Conservation (phyloP, 2,113 vertebrate species). For the Eulemur macaco region DNA sequence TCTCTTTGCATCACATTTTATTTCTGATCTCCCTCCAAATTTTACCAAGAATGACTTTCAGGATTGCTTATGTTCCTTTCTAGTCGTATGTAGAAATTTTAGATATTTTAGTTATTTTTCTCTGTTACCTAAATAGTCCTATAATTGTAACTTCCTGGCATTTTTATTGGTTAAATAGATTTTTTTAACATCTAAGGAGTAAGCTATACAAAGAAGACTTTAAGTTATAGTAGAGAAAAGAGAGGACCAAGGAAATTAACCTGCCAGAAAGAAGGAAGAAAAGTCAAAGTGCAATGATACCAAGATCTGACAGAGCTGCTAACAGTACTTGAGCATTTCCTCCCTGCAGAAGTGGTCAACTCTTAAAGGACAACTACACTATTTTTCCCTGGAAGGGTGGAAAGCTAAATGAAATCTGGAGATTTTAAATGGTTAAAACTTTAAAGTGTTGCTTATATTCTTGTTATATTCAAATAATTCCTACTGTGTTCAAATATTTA, state of each 20-base stretch:
- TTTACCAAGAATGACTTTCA: neutral
- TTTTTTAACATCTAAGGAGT: neutral
- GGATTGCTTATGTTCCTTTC: neutral
- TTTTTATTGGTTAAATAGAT: neutral
- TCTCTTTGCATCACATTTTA: neutral
- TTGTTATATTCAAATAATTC: slow-evolving; percentile 1
- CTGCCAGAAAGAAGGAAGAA: neutral
- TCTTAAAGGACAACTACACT: neutral
- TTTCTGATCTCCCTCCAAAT: slow-evolving; percentile 10
- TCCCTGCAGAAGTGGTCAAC: neutral
- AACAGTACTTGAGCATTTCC: neutral
- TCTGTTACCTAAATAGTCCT: neutral
- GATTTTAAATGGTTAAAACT: neutral
- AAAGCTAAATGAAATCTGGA: neutral
- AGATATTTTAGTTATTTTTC: neutral
- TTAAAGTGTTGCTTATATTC: neutral
- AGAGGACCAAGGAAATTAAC: neutral
- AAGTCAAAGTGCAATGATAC: neutral
- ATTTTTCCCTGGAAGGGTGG: neutral
- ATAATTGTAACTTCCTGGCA: neutral
- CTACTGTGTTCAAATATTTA: slow-evolving; percentile 10
- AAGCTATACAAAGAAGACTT: neutral
- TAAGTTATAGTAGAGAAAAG: neutral
- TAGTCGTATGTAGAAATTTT: neutral
- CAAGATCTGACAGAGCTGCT: neutral